phyloP scores from a whole-genome alignment of 1,140 invertebrate species.

The Ericerus pela region DNA sequence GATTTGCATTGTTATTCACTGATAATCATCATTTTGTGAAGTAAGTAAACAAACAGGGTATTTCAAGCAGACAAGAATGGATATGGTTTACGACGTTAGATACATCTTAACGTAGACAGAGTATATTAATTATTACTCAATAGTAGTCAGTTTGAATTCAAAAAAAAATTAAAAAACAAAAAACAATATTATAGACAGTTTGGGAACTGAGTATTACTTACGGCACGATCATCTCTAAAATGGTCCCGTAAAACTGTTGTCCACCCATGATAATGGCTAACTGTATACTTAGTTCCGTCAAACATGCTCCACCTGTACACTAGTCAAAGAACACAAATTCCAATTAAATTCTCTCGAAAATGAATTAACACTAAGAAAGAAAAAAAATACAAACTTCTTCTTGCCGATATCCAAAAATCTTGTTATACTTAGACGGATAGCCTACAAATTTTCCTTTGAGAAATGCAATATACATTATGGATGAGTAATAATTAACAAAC shows the following conservation, averaged over 20 bases:
- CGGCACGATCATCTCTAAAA: conserved; percentile 64
- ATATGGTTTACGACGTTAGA: too few relatives aligned
- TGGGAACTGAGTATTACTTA: conserved; percentile 17
- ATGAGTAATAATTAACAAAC: conserved; percentile 97
- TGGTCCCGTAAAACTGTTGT: conserved; percentile 85
- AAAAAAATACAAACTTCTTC: conserved; percentile 49
- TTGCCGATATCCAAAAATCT: conserved; percentile 59
- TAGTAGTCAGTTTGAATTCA: too few relatives aligned
- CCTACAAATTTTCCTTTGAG: conserved; percentile 90
- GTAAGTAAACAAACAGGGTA: too few relatives aligned
- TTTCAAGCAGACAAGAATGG: too few relatives aligned
- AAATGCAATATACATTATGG: conserved; percentile 97
- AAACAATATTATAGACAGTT: not conserved
- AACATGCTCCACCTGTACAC: conserved; percentile 76
- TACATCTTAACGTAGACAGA: too few relatives aligned
- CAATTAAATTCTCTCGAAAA: too few relatives aligned
- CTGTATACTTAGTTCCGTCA: conserved; percentile 88
- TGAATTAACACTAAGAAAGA: not conserved
- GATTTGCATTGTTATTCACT: too few relatives aligned
- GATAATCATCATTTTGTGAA: too few relatives aligned
- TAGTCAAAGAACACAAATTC: conserved; percentile 24
- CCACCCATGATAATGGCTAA: conserved; percentile 93
- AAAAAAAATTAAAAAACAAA: too few relatives aligned
- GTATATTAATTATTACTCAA: too few relatives aligned
- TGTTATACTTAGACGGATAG: conserved; percentile 60